phyloP scores from a whole-genome alignment of 2,113 vertebrate genomes.

The Pleuronectes platessa region DNA sequence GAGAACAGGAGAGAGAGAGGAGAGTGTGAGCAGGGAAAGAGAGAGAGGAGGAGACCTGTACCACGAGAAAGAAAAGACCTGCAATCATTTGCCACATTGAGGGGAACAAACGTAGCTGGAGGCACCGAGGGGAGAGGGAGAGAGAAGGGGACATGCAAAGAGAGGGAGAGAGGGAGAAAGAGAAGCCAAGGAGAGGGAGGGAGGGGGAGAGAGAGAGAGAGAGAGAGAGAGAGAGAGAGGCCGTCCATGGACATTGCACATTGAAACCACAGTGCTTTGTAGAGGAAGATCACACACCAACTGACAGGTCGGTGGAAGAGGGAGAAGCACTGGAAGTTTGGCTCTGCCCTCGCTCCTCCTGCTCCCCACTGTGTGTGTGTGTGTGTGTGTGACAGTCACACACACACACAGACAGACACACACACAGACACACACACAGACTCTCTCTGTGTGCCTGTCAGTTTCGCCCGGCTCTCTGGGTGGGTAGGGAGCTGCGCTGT shows the following conservation, averaged over 20 bases:
- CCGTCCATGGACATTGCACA: slow-evolving; percentile 64
- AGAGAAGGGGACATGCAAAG: slow-evolving; percentile 25
- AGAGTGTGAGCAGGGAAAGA: not conserved
- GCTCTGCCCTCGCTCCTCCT: slow-evolving; percentile 60
- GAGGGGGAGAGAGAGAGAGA: slow-evolving; percentile 17
- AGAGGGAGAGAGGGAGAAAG: slow-evolving; percentile 11
- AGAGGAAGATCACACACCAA: slow-evolving; percentile 46
- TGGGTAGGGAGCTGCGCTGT: slow-evolving; percentile 66
- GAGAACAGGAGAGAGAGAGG: slow-evolving; percentile 10
- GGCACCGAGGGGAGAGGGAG: slow-evolving; percentile 55
- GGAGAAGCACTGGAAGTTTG: slow-evolving; percentile 60
- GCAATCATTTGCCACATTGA: slow-evolving; percentile 74
- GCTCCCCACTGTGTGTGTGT: slow-evolving; percentile 48
- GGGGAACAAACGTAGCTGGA: slow-evolving; percentile 78
- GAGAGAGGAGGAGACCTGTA: slow-evolving; percentile 27
- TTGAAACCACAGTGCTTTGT: slow-evolving; percentile 40
- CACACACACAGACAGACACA: slow-evolving; percentile 40
- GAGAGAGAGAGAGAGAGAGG: slow-evolving; percentile 42
- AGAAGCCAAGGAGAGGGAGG: slow-evolving; percentile 15
- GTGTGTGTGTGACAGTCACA: slow-evolving; percentile 25
- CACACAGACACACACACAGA: slow-evolving; percentile 43
- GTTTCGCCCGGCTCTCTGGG: slow-evolving; percentile 65
- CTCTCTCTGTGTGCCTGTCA: slow-evolving; percentile 63
- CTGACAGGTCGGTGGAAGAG: slow-evolving; percentile 64
- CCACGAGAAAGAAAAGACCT: slow-evolving; percentile 52